Percentiles rank a stretch among this genome's conserved stretches.
Conservation (phyloP, 2,113 vertebrate species). For the Antigone vipio region DNA sequence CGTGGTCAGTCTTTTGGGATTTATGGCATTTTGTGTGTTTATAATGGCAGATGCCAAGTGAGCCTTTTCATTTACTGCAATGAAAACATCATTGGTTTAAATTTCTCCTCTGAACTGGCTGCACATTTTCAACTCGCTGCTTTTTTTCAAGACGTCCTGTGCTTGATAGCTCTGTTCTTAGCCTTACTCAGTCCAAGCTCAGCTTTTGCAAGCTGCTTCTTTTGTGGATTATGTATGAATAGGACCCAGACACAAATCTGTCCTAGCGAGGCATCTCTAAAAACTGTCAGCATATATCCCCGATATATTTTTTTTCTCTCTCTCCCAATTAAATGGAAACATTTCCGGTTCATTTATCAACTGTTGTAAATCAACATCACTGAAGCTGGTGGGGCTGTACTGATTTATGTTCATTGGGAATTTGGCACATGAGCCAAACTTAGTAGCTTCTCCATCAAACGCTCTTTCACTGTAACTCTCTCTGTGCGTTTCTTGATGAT, state of each 20-base stretch:
- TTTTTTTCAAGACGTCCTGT: neutral
- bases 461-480: neutral
- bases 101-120: conserved; percentile 20
- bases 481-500: neutral
- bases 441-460: neutral
- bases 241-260: neutral
- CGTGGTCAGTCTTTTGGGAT: neutral
- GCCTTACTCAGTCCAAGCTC: neutral
- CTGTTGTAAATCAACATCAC: neutral
- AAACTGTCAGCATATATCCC: neutral
- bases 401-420: neutral
- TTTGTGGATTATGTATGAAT: neutral
- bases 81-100: neutral
- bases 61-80: neutral
- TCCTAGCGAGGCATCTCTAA: neutral
- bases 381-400: neutral
- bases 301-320: neutral
- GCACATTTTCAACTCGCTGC: neutral
- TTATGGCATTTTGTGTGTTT: conserved; percentile 6
- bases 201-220: neutral
- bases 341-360: neutral
- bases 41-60: neutral
- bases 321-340: neutral
- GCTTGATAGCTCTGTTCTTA: neutral
- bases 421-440: neutral